Evolutionary conservation across 2,888 invertebrate genomes (phyloP).

Genomic region (Sinopyrophorus schimmeli): DNA sequence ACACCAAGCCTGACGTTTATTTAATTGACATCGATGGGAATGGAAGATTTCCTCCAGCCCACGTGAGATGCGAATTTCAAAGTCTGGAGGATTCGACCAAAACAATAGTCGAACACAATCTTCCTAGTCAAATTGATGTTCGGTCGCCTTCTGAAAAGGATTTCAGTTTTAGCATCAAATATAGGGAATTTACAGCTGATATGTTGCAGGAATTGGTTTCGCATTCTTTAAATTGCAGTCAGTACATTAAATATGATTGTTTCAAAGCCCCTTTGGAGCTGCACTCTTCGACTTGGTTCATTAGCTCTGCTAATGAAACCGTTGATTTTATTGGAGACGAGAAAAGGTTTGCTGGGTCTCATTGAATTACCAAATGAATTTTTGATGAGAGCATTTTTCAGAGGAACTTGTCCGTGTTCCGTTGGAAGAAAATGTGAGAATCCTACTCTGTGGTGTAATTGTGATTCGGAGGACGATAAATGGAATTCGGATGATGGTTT

Average conservation of each 20-base stretch:
- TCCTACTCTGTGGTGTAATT: conserved; percentile 84
- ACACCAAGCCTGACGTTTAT: conserved; percentile 88
- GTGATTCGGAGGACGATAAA: conserved; percentile 84
- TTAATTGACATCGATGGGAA: conserved; percentile 93
- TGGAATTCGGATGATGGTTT: conserved; percentile 90
- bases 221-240: conserved; percentile 86
- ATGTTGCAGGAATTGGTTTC: conserved; percentile 90
- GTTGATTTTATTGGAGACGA: conserved; percentile 82
- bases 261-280: conserved; percentile 84
- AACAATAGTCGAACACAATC: conserved; percentile 87
- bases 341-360: conserved; percentile 63
- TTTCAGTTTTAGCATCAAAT: conserved; percentile 83
- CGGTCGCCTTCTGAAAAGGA: conserved; percentile 77
- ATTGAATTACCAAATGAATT: conserved; percentile 1
- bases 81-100: conserved; percentile 83
- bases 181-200: conserved; percentile 85
- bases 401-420: conserved; percentile 75
- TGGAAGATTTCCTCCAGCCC: conserved; percentile 87
- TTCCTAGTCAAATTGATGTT: conserved; percentile 88
- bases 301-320: conserved; percentile 77
- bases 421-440: conserved; percentile 82
- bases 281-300: conserved; percentile 88
- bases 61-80: conserved; percentile 91
- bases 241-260: conserved; percentile 88
- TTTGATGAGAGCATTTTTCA: too few species aligned